These are phyloP conservation scores for Bombyx mandarina DNA, from an alignment of 1,140 invertebrate genomes.

Conservation along the genomic window DNA sequence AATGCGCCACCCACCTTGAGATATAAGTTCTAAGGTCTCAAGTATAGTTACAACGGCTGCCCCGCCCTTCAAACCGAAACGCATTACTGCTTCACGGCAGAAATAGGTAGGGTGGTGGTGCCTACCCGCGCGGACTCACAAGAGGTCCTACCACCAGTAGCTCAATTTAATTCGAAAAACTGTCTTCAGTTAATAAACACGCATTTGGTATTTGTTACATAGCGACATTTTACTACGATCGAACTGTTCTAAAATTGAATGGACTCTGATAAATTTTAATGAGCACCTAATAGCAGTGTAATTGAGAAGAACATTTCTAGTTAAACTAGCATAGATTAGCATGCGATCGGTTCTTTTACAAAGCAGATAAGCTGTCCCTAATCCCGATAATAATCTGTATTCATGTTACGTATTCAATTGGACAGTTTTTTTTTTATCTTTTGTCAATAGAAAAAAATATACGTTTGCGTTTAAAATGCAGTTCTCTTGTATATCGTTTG, in stretches of 20 bases:
- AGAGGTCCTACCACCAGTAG: no score
- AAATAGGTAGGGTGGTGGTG: no score
- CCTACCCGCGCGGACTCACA: no score
- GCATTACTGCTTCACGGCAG: no score
- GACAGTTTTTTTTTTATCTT: constrained; percentile 42
- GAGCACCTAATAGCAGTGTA: constrained; percentile 4
- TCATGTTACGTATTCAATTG: constrained; percentile 58
- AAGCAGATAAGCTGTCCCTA: constrained; percentile 48
- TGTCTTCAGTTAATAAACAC: not conserved
- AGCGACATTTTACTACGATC: not conserved
- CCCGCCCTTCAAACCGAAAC: no score
- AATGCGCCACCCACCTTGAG: no score
- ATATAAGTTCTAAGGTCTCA: no score
- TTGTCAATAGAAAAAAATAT: constrained; percentile 46
- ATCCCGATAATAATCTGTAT: constrained; percentile 60
- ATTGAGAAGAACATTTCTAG: not conserved
- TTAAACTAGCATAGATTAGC: constrained; percentile 19
- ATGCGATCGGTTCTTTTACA: constrained; percentile 41
- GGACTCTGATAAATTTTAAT: not conserved
- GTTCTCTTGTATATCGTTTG: constrained; percentile 18
- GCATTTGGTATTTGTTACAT: not conserved
- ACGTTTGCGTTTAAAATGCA: constrained; percentile 57
- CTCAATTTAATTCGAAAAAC: no score
- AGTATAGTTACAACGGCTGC: no score
- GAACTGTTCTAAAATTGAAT: not conserved